Percentiles rank a stretch among this genome's conserved stretches.
Conservation (phyloP, 92 coral and sea anemone species). For the Anthopleura xanthogrammica region DNA sequence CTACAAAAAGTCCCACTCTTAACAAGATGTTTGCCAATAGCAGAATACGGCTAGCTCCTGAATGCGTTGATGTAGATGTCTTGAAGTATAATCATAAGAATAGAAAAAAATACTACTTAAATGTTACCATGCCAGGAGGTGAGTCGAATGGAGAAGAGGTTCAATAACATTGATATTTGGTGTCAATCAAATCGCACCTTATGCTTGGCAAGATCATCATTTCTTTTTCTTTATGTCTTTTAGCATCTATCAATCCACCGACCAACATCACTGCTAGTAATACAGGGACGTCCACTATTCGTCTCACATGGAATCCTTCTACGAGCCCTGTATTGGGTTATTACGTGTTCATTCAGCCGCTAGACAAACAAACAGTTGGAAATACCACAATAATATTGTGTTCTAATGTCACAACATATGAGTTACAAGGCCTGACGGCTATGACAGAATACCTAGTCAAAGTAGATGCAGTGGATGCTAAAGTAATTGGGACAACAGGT, state of each 20-base stretch:
- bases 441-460: conserved; percentile 1
- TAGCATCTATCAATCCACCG: conserved; percentile 3
- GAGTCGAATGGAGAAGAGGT: background rate
- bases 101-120: too few species aligned
- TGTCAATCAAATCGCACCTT: too few species aligned
- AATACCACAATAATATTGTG: background rate
- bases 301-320: conserved; percentile 8
- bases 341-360: background rate
- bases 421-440: background rate
- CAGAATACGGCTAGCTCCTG: too few species aligned
- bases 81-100: too few species aligned
- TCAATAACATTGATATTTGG: background rate
- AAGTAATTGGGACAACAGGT: background rate
- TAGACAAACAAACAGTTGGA: background rate
- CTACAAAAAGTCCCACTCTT: too few species aligned
- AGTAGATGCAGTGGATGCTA: background rate
- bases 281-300: background rate
- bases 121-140: conserved; percentile 9
- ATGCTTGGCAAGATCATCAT: background rate
- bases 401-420: background rate
- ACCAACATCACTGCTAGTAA: background rate
- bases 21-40: too few species aligned
- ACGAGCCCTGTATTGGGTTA: background rate
- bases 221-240: background rate
- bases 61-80: too few species aligned